A percentile compares a stretch with the other conserved stretches of the same genome.
Conservation (phyloP, 2,888 invertebrate genomes). For the Cheiracanthium punctorium region DNA sequence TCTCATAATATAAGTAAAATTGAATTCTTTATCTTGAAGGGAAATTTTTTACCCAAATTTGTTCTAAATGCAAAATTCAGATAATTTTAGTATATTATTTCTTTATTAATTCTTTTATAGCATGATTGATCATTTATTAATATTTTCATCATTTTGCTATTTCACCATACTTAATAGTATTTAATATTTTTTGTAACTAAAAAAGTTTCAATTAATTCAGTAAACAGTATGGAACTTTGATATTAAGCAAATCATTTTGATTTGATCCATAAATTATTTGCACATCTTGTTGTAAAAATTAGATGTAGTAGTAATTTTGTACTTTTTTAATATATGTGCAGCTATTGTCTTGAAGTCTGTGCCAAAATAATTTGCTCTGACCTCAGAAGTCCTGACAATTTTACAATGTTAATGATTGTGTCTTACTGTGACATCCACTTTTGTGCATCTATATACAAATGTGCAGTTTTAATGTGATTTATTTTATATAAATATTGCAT, state of each 20-base stretch:
- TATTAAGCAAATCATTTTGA: conserved; percentile 5
- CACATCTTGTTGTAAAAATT: conserved; percentile 43
- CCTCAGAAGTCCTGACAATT: conserved; percentile 28
- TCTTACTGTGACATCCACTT: not conserved
- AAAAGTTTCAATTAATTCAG: too few species aligned
- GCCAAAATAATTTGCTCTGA: conserved; percentile 55
- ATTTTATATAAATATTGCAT: not conserved
- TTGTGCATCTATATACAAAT: conserved; percentile 2
- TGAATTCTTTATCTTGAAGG: too few species aligned
- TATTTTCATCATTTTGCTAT: too few species aligned
- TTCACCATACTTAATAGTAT: too few species aligned
- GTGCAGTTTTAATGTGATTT: not conserved
- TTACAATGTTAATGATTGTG: conserved; percentile 30
- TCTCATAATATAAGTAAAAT: too few species aligned
- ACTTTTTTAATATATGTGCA: conserved; percentile 61
- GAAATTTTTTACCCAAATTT: too few species aligned
- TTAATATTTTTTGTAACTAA: too few species aligned
- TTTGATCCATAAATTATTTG: conserved; percentile 42
- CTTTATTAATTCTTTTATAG: too few species aligned
- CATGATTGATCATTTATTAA: too few species aligned
- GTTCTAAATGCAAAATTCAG: too few species aligned
- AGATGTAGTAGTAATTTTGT: conserved; percentile 36
- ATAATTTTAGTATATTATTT: too few species aligned
- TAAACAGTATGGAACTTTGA: too few species aligned
- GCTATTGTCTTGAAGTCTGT: conserved; percentile 50